Evolutionary conservation across 2,888 invertebrate genomes (phyloP).

Genomic region (Lithophane ornitopus): DNA sequence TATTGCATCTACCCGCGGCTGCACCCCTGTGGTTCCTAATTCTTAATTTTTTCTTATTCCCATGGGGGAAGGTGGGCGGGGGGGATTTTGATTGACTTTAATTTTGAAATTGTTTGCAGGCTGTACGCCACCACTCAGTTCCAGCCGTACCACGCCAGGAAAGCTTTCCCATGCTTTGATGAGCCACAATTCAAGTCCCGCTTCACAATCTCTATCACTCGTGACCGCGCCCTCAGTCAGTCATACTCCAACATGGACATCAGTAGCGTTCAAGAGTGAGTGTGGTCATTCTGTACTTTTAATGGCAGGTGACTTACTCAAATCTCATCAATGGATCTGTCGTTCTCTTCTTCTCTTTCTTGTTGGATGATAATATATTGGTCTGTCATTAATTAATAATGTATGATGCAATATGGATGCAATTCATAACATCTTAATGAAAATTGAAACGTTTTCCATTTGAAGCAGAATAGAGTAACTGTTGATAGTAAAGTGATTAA

Average conservation of each 20-base stretch:
- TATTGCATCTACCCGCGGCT: neutral
- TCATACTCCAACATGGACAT: slow-evolving; percentile 93
- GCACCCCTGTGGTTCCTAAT: too few species aligned
- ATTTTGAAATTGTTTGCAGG: slow-evolving; percentile 70
- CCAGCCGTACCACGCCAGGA: slow-evolving; percentile 94
- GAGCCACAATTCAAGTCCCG: slow-evolving; percentile 95
- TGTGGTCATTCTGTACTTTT: slow-evolving; percentile 41
- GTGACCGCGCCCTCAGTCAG: slow-evolving; percentile 86
- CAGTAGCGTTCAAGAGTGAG: slow-evolving; percentile 75
- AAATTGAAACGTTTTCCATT: neutral
- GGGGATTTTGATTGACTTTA: neutral
- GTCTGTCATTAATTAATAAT: neutral
- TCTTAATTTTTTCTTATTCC: neutral
- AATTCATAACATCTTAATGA: neutral
- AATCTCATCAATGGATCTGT: too few species aligned
- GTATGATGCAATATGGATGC: neutral
- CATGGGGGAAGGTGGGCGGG: too few species aligned
- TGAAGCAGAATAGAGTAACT: neutral
- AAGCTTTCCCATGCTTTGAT: slow-evolving; percentile 97
- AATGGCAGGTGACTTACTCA: neutral
- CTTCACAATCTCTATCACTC: slow-evolving; percentile 92
- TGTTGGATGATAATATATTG: neutral
- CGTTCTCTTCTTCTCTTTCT: neutral
- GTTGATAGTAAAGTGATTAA: neutral
- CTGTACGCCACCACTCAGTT: slow-evolving; percentile 93